phyloP scores from a whole-genome alignment of 1,140 invertebrate genomes.

The Cydia pomonella region DNA sequence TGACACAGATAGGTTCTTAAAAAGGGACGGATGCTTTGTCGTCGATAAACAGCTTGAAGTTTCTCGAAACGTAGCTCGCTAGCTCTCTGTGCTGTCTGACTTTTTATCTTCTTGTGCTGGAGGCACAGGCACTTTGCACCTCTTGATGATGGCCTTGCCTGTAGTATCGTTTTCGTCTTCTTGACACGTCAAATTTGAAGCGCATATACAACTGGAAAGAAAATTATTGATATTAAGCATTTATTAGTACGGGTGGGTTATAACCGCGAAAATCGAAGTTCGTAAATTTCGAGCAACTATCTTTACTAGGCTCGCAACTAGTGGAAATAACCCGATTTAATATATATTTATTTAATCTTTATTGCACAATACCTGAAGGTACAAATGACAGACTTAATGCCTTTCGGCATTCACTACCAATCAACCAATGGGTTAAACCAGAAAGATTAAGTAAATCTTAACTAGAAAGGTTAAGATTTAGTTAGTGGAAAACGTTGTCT shows the following conservation, averaged over 20 bases:
- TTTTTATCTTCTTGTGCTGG: background rate
- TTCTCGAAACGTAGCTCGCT: background rate
- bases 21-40: background rate
- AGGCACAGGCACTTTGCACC: conserved; percentile 47
- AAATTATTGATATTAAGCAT: conserved; percentile 19
- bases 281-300: too few relatives aligned
- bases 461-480: too few relatives aligned
- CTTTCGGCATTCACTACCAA: too few relatives aligned
- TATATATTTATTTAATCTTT: too few relatives aligned
- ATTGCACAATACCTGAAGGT: too few relatives aligned
- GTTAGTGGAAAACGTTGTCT: too few relatives aligned
- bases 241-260: background rate
- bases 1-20: background rate
- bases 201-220: conserved; percentile 81
- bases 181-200: conserved; percentile 73
- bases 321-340: too few relatives aligned
- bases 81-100: background rate
- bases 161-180: conserved; percentile 82
- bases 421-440: too few relatives aligned
- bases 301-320: too few relatives aligned
- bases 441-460: too few relatives aligned
- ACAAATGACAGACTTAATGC: too few relatives aligned
- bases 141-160: conserved; percentile 82
- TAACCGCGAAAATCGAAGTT: too few relatives aligned
- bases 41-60: background rate